Evolutionary conservation across 2,888 invertebrate species (phyloP).

Genomic region (Zaprionus bogoriensis): DNA sequence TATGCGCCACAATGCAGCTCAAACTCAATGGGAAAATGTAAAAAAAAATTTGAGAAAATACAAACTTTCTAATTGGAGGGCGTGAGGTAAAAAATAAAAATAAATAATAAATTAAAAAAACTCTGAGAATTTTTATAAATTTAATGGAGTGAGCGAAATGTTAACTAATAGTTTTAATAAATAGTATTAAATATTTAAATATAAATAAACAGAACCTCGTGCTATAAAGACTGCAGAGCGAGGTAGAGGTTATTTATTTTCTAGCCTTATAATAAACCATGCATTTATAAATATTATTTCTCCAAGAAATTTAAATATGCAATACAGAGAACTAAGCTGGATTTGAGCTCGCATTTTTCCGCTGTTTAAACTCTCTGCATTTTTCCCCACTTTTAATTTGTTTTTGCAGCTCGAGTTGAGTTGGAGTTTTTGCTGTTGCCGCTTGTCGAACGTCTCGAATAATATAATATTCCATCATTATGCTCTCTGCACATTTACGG

Average conservation of each 20-base stretch:
- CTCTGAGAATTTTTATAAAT: too few species aligned
- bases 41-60: neutral
- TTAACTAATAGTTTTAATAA: neutral
- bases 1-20: too few species aligned
- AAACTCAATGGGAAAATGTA: too few species aligned
- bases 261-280: too few species aligned
- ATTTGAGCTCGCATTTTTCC: too few species aligned
- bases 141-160: too few species aligned
- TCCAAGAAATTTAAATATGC: neutral
- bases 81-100: neutral
- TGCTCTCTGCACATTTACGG: slow-evolving; percentile 20
- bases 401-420: neutral
- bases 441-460: neutral
- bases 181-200: neutral
- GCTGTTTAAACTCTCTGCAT: too few species aligned
- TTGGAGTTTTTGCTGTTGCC: neutral
- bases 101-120: neutral
- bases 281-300: neutral
- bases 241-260: too few species aligned
- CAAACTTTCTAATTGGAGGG: too few species aligned
- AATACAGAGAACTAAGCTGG: too few species aligned
- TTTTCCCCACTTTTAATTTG: neutral
- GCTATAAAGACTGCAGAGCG: too few species aligned
- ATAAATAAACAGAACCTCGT: neutral
- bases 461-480: slow-evolving; percentile 29